Evolutionary conservation across 1,140 invertebrate species (phyloP), one percentile per base, ranked within the genome.

Genomic region (Drosophila pallidifrons): DNA sequence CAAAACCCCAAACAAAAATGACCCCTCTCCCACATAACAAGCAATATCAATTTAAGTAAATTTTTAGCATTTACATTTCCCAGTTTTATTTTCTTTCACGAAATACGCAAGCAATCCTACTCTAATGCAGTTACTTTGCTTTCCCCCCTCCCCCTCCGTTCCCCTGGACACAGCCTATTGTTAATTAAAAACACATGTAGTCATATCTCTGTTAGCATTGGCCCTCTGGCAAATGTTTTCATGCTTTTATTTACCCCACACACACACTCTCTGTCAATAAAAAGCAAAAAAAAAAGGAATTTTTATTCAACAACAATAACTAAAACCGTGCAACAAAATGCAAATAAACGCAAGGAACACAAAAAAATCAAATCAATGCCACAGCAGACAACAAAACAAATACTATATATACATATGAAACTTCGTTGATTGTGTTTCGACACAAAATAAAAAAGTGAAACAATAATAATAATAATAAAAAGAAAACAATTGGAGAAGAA

Each of bases 121-220:
- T 54, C 47, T 25, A 76, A 76, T 11, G 7, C 38, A 52, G 38
- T 72, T 43, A 66, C 52, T 41, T 41, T 28, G 15, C 38, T 49
- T 28, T 16, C 15, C 16, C 41, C 10, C 5, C 15, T 15, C 11
- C 3, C n/a, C n/a, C n/a, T n/a, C n/a, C n/a, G n/a, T n/a, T n/a
- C 38, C 52, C 47, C 7, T 54, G 16, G 46, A 16, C 30, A 2
- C 16, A 45, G 70, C 38, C 72, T 65, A 68, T 58, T 86, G 68
- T 77, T 75, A 74, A 86, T 83, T 81, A 78, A 77, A 86, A 81
- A 71, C 58, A 68, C 35, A 60, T 67, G 68, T 55, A 75, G 68
- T 82, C 58, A 51, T 60, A 61, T 49, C 46, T 46, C 20, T 16
- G 15, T 52, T 59, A 41, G 32, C 25, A 28, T 11, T 59, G 38